phyloP scores from a whole-genome alignment of 30 jellyfish, hydroid and myxozoan genomes.

The Hydractinia echinata region DNA sequence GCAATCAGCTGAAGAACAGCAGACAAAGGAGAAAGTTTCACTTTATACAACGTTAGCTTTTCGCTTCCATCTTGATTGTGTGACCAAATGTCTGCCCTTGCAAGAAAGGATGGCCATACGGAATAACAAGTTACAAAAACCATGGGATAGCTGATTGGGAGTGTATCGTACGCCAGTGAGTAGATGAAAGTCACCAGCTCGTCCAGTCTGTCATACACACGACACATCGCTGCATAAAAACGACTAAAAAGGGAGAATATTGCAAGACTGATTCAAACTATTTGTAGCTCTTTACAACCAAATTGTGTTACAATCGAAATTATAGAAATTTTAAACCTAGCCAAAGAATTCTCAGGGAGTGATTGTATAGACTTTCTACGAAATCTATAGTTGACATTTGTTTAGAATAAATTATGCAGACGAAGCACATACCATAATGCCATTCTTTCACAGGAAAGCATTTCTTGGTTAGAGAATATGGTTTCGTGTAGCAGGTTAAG shows the following conservation, averaged over 20 bases:
- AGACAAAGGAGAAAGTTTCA: slow-evolving; percentile 34
- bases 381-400: neutral
- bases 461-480: neutral
- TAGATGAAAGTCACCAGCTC: slow-evolving; percentile 18
- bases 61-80: neutral
- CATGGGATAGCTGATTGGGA: slow-evolving; percentile 14
- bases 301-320: neutral
- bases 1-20: slow-evolving; percentile 25
- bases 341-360: slow-evolving; percentile 22
- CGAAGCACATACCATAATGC: slow-evolving; percentile 23
- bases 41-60: neutral
- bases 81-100: slow-evolving; percentile 7
- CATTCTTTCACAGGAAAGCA: slow-evolving; percentile 25
- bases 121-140: slow-evolving; percentile 36
- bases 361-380: neutral
- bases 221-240: slow-evolving; percentile 22
- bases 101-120: slow-evolving; percentile 25
- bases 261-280: neutral
- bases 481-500: slow-evolving; percentile 2
- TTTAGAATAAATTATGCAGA: neutral
- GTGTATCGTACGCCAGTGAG: slow-evolving; percentile 19
- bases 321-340: neutral
- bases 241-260: slow-evolving; percentile 19
- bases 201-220: slow-evolving; percentile 19
- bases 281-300: neutral